phyloP scores from a whole-genome alignment of 1,140 invertebrate species.

The Bursaphelenchus mucronatus region DNA sequence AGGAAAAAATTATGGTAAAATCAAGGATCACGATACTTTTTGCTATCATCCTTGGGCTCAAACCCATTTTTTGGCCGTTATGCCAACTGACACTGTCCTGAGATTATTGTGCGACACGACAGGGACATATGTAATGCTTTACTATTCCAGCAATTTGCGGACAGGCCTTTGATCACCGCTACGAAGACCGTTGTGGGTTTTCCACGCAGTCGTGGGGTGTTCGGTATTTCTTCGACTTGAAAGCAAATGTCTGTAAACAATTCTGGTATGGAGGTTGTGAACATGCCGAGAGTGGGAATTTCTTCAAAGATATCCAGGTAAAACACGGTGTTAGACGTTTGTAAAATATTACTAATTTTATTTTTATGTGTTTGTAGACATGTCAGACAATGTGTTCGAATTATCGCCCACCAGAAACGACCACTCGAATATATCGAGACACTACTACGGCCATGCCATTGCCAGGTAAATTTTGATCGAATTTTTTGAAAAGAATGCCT shows the following conservation, averaged over 20 bases:
- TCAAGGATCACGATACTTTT: no score
- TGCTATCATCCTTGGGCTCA: no score
- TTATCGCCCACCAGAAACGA: background rate
- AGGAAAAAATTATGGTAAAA: no score
- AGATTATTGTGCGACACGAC: no score
- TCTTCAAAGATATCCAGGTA: conserved; percentile 40
- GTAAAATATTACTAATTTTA: background rate
- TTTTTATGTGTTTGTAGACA: background rate
- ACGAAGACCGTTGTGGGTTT: conserved; percentile 36
- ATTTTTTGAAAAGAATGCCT: background rate
- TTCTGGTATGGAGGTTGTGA: conserved; percentile 56
- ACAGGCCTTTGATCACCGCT: conserved; percentile 40
- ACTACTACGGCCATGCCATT: background rate
- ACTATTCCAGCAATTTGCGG: conserved; percentile 31
- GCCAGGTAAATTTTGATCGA: background rate
- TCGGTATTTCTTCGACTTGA: conserved; percentile 34
- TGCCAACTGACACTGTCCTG: no score
- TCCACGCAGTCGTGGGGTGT: conserved; percentile 21
- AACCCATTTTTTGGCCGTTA: no score
- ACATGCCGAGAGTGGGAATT: conserved; percentile 32
- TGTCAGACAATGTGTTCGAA: background rate
- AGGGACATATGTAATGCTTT: conserved; percentile 14
- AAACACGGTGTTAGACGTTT: conserved; percentile 18
- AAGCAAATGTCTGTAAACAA: conserved; percentile 29
- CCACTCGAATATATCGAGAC: background rate